phyloP scores from a whole-genome alignment of 2,888 invertebrate genomes.

The Drosophila recens region DNA sequence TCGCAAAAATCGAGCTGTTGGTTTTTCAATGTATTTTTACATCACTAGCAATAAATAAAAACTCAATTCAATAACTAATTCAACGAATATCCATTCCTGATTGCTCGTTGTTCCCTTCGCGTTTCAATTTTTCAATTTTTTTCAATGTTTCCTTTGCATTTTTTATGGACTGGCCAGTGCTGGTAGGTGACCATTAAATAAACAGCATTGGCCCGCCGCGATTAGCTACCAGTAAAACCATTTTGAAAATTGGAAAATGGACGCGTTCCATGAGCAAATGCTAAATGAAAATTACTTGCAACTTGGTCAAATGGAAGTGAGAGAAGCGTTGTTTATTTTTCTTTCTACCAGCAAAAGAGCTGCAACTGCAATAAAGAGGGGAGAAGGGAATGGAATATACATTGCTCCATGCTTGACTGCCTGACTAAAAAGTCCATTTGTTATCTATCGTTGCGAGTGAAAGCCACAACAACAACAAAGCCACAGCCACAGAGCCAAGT shows the following conservation, averaged over 20 bases:
- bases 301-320: neutral
- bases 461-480: conserved; percentile 27
- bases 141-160: conserved; percentile 29
- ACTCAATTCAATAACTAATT: neutral
- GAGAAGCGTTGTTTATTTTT: neutral
- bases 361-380: conserved; percentile 15
- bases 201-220: conserved; percentile 37
- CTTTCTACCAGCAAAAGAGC: conserved; percentile 4
- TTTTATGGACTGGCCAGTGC: conserved; percentile 26
- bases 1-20: too few relatives aligned
- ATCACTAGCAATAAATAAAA: too few relatives aligned
- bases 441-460: conserved; percentile 43
- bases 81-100: conserved; percentile 11
- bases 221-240: conserved; percentile 42
- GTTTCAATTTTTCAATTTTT: conserved; percentile 1
- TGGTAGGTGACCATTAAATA: conserved; percentile 45
- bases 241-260: conserved; percentile 55
- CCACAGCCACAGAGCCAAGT: neutral
- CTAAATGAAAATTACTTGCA: conserved; percentile 23
- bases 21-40: too few relatives aligned
- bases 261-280: conserved; percentile 25
- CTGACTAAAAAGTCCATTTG: conserved; percentile 18
- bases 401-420: conserved; percentile 41
- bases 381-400: neutral
- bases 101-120: neutral